A percentile compares a stretch with the other conserved stretches of the same genome.
Evolutionary conservation across 2,888 invertebrate genomes (phyloP).

Genomic region (Eristalis tenax): DNA sequence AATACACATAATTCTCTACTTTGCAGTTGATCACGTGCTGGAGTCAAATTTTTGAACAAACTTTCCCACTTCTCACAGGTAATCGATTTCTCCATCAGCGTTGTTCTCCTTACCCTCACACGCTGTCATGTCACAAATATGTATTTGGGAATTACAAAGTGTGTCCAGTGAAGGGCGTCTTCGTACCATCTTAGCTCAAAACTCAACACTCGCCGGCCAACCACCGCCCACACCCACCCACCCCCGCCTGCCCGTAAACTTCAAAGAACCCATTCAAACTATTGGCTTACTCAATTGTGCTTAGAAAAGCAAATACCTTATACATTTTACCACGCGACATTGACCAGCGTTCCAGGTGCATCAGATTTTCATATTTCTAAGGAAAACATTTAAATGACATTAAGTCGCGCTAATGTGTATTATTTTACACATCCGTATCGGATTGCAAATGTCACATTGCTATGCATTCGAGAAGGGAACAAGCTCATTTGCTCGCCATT

Average conservation of each 20-base stretch:
- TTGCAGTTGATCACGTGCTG: no score
- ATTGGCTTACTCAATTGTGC: background rate
- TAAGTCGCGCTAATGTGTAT: conserved; percentile 37
- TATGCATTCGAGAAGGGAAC: conserved; percentile 28
- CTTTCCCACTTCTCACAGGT: background rate
- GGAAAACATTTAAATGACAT: conserved; percentile 56
- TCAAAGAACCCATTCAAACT: background rate
- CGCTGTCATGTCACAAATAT: no score
- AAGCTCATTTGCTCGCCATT: conserved; percentile 19
- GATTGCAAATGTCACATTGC: conserved; percentile 53
- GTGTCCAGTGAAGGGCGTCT: background rate
- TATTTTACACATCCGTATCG: conserved; percentile 50
- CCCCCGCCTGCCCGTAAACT: background rate
- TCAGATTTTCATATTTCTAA: conserved; percentile 61
- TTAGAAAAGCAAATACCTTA: conserved; percentile 28
- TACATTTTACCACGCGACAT: conserved; percentile 41
- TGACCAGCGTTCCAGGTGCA: conserved; percentile 48
- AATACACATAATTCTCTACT: no score
- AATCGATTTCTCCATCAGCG: background rate
- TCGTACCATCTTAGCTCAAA: background rate
- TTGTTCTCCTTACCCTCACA: background rate
- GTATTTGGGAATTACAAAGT: no score
- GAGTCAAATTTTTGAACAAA: background rate
- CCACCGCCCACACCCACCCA: background rate
- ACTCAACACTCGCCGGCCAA: no score